These are phyloP conservation scores for Pyxicephalus adspersus DNA, from an alignment of 2,113 vertebrate genomes.

Conservation along the genomic window DNA sequence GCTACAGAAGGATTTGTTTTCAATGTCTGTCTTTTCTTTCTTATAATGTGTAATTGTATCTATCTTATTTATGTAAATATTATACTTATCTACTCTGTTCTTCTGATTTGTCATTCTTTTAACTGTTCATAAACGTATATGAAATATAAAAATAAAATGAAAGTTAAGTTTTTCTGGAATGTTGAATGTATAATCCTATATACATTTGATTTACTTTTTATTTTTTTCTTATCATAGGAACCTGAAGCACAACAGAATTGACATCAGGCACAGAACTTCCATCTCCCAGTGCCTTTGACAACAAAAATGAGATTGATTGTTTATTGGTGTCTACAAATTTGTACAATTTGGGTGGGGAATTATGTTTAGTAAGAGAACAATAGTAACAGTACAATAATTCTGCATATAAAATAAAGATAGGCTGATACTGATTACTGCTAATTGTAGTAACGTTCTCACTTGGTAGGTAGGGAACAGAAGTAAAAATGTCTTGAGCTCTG, in stretches of 20 bases:
- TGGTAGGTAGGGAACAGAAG: too few relatives aligned
- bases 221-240: constrained; percentile 41
- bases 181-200: constrained; percentile 15
- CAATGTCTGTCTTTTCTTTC: constrained; percentile 30
- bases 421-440: too few relatives aligned
- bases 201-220: constrained; percentile 30
- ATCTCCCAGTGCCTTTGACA: constrained; percentile 38
- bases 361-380: background rate
- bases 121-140: constrained; percentile 50
- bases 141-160: constrained; percentile 27
- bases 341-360: background rate
- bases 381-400: background rate
- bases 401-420: too few relatives aligned
- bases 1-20: constrained; percentile 24
- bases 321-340: constrained; percentile 30
- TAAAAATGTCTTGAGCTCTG: too few relatives aligned
- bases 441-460: too few relatives aligned
- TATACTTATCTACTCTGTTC: constrained; percentile 31
- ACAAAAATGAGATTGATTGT: constrained; percentile 28
- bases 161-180: constrained; percentile 26
- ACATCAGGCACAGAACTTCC: constrained; percentile 35
- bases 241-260: constrained; percentile 30
- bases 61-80: constrained; percentile 56
- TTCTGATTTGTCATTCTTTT: constrained; percentile 42
- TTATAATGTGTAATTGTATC: constrained; percentile 44